Percentiles rank a stretch among this genome's conserved stretches.
Evolutionary conservation across 1,140 invertebrate species (phyloP).

Genomic region (Caenorhabditis remanei): DNA sequence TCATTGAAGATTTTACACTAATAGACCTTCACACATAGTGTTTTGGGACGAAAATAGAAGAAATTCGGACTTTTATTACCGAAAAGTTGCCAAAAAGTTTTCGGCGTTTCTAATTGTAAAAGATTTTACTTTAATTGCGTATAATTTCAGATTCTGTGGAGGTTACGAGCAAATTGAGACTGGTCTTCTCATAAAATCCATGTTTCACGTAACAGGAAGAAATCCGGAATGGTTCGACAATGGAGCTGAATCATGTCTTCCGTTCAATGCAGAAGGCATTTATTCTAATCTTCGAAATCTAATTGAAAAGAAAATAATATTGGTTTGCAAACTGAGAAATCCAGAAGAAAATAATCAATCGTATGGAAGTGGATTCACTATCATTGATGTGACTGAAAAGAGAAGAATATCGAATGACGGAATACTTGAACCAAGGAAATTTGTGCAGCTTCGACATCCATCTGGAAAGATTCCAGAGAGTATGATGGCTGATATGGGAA

Average conservation of each 20-base stretch:
- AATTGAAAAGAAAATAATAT: not conserved
- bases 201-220: not conserved
- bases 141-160: constrained; percentile 7
- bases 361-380: constrained; percentile 1
- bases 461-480: not conserved
- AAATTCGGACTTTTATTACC: too few species aligned
- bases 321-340: constrained; percentile 6
- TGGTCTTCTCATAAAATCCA: not conserved
- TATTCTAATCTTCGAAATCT: not conserved
- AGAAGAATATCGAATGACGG: not conserved
- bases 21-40: too few species aligned
- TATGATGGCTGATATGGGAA: not conserved
- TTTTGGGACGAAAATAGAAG: too few species aligned
- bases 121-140: not conserved
- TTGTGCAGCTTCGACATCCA: not conserved
- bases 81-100: too few species aligned
- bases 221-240: not conserved
- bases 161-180: not conserved
- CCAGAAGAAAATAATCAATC: not conserved
- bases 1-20: too few species aligned
- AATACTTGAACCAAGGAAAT: not conserved
- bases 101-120: too few species aligned
- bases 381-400: not conserved
- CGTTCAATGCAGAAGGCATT: not conserved
- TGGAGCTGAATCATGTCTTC: not conserved